Percentiles rank a stretch among this genome's conserved stretches.
These are phyloP conservation scores for Anguilla japonica DNA, from an alignment of 2,113 vertebrate genomes.

Conservation along the genomic window DNA sequence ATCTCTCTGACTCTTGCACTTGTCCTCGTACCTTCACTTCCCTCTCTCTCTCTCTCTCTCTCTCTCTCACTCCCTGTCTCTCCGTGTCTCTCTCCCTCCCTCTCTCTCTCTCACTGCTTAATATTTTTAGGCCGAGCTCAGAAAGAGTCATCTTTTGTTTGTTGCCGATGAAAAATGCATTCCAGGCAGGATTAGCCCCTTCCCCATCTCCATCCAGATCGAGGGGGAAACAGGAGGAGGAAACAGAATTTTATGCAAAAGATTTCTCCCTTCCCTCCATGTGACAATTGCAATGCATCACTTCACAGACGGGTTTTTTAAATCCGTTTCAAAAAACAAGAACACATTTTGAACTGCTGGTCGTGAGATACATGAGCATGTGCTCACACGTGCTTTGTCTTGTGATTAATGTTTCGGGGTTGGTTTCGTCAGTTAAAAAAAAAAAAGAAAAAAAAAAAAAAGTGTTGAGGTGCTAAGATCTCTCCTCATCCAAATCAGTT, in stretches of 20 bases:
- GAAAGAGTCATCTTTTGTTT: conserved; percentile 72
- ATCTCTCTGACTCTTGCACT: too few species aligned
- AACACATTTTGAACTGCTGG: conserved; percentile 74
- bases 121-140: conserved; percentile 19
- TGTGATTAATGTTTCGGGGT: conserved; percentile 72
- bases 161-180: conserved; percentile 71
- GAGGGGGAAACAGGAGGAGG: conserved; percentile 60
- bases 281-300: conserved; percentile 81
- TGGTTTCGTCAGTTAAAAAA: conserved; percentile 58
- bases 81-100: not conserved
- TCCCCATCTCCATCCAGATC: conserved; percentile 74
- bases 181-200: conserved; percentile 72
- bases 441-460: not conserved
- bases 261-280: conserved; percentile 66
- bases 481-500: conserved; percentile 4
- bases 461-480: conserved; percentile 5
- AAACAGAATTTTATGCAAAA: conserved; percentile 71
- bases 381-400: conserved; percentile 62
- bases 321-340: conserved; percentile 75
- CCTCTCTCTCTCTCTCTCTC: not conserved
- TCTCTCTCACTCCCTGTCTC: rapidly evolving
- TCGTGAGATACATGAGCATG: conserved; percentile 68
- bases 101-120: not conserved
- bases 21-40: not conserved
- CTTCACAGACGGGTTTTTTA: conserved; percentile 78